phyloP scores from a whole-genome alignment of 2,113 vertebrate genomes.

The Anser brachyrhynchus region DNA sequence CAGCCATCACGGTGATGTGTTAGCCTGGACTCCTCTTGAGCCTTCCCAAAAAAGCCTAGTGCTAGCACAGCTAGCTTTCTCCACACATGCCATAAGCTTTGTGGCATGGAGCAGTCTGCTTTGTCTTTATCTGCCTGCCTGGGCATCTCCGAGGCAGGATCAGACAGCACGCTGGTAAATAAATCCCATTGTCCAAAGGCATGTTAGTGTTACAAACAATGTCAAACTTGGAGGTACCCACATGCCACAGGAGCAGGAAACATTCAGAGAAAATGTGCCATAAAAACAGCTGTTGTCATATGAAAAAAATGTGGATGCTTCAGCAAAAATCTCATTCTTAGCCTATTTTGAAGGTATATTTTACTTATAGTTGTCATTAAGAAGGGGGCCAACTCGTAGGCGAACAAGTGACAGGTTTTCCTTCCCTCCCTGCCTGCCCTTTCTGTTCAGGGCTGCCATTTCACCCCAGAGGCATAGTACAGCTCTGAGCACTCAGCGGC shows the following conservation, averaged over 20 bases:
- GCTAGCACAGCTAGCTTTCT: neutral
- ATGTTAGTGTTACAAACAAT: neutral
- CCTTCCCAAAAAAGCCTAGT: neutral
- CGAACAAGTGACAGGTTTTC: neutral
- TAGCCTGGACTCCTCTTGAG: neutral
- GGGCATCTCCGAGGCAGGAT: neutral
- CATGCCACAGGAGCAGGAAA: neutral
- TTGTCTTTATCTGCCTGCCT: neutral
- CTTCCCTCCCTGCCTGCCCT: neutral
- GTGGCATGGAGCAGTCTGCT: neutral
- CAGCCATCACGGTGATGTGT: neutral
- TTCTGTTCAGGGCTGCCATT: neutral
- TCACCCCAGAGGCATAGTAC: too few species aligned
- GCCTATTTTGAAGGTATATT: neutral
- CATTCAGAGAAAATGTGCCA: neutral
- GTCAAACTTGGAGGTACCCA: neutral
- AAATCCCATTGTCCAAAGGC: neutral
- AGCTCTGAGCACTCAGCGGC: neutral
- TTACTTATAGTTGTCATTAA: neutral
- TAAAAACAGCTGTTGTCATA: neutral
- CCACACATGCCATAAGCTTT: neutral
- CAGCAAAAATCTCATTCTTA: neutral
- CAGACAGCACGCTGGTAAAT: neutral
- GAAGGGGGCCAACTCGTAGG: neutral
- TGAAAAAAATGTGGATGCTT: neutral